Percentiles rank a stretch among this genome's conserved stretches.
Evolutionary conservation across 2,797 vertebrate species (phyloP).

Genomic region (Phoxinus dragarum): DNA sequence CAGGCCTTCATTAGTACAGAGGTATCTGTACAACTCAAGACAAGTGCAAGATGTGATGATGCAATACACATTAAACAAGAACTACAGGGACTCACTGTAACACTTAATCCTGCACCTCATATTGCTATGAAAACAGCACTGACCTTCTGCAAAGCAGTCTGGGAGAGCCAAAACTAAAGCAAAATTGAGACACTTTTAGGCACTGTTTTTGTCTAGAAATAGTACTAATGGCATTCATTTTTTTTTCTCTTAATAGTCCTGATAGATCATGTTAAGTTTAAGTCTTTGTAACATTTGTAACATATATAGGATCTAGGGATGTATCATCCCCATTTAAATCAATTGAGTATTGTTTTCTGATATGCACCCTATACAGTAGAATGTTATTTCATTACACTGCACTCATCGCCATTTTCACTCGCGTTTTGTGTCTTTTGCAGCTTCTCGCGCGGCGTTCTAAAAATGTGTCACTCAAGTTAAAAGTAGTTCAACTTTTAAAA

Average conservation of each 20-base stretch:
- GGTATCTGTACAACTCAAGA: not conserved
- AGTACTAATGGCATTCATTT: not conserved
- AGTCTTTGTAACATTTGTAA: not conserved
- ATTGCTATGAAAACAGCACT: not conserved
- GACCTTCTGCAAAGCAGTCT: not conserved
- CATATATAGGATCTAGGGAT: not conserved
- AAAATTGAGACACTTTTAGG: not conserved
- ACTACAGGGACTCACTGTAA: not conserved
- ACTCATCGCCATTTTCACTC: not conserved
- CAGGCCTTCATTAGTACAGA: conserved; percentile 40
- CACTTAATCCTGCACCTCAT: not conserved
- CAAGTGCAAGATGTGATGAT: not conserved
- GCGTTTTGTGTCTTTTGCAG: not conserved
- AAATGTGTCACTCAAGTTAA: not conserved
- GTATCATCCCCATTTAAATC: not conserved
- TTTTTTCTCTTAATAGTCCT: not conserved
- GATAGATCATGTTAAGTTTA: not conserved
- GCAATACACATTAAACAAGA: conserved; percentile 5
- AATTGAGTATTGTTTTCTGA: not conserved
- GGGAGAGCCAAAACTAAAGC: not conserved
- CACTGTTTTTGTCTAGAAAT: not conserved
- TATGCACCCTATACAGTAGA: not conserved
- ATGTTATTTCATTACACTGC: not conserved
- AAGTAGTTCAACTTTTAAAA: not conserved
- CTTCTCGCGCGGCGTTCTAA: not conserved